phyloP scores from a whole-genome alignment of 2,888 invertebrate genomes.

The Brachyptera putata region DNA sequence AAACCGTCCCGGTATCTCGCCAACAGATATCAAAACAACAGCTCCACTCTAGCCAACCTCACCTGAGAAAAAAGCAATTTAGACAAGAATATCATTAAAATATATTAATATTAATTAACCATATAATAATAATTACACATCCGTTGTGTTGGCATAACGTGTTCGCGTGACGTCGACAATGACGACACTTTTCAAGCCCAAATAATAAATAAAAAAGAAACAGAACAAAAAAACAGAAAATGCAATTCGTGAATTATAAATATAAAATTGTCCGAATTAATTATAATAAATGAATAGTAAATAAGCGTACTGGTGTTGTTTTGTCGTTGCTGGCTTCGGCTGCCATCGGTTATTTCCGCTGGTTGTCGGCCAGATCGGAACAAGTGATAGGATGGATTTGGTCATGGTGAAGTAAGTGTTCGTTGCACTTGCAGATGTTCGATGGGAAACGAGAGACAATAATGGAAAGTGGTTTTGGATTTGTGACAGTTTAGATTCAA shows the following conservation, averaged over 20 bases:
- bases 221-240: background rate
- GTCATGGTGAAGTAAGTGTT: too few relatives aligned
- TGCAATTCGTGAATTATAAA: too few relatives aligned
- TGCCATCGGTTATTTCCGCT: background rate
- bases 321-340: background rate
- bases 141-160: background rate
- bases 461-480: too few relatives aligned
- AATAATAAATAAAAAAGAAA: too few relatives aligned
- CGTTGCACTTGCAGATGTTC: too few relatives aligned
- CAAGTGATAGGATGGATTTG: too few relatives aligned
- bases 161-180: background rate
- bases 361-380: too few relatives aligned
- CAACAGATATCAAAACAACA: too few relatives aligned
- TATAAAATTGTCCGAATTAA: background rate
- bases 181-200: constrained; percentile 4
- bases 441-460: too few relatives aligned
- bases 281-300: background rate
- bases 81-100: constrained; percentile 11
- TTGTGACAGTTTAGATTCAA: too few relatives aligned
- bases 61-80: constrained; percentile 6
- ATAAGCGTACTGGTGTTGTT: too few relatives aligned
- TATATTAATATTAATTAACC: constrained; percentile 20
- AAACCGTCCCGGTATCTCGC: background rate
- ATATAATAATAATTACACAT: constrained; percentile 8
- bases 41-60: too few relatives aligned